These are phyloP conservation scores for Endotricha flammealis DNA, from an alignment of 2,888 invertebrate species.

Conservation along the genomic window DNA sequence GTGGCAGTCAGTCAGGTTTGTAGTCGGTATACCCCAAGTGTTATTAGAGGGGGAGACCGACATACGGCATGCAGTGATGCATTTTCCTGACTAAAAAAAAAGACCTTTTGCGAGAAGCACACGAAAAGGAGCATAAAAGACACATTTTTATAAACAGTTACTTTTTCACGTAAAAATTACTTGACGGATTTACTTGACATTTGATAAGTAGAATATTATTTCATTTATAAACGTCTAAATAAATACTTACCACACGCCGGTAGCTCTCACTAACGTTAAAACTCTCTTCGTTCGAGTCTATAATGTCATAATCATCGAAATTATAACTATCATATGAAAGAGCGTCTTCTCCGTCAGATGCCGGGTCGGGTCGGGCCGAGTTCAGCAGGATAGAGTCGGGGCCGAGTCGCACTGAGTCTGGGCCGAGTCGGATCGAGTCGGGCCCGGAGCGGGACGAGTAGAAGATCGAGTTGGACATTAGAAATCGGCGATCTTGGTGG, in stretches of 20 bases:
- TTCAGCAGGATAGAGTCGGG: constrained; percentile 4
- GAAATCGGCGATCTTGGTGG: constrained; percentile 57
- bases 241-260: not conserved
- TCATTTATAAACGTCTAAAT: not conserved
- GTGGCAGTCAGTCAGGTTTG: too few species aligned
- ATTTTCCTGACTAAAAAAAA: too few species aligned
- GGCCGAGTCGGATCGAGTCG: constrained; percentile 11
- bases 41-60: too few species aligned
- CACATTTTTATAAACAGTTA: too few species aligned
- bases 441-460: constrained; percentile 39
- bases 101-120: too few species aligned
- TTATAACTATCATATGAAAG: constrained; percentile 51
- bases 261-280: constrained; percentile 27
- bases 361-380: constrained; percentile 12
- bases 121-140: too few species aligned
- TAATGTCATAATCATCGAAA: constrained; percentile 67
- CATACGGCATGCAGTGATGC: too few species aligned
- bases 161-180: too few species aligned
- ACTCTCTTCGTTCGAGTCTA: constrained; percentile 46
- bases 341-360: constrained; percentile 60
- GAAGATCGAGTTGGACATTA: constrained; percentile 51
- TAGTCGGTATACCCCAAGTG: too few species aligned
- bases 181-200: too few species aligned
- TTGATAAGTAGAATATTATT: not conserved
- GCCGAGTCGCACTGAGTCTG: constrained; percentile 3